Evolutionary conservation across 2,797 vertebrate genomes (phyloP).

Genomic region (Podarcis siculus): DNA sequence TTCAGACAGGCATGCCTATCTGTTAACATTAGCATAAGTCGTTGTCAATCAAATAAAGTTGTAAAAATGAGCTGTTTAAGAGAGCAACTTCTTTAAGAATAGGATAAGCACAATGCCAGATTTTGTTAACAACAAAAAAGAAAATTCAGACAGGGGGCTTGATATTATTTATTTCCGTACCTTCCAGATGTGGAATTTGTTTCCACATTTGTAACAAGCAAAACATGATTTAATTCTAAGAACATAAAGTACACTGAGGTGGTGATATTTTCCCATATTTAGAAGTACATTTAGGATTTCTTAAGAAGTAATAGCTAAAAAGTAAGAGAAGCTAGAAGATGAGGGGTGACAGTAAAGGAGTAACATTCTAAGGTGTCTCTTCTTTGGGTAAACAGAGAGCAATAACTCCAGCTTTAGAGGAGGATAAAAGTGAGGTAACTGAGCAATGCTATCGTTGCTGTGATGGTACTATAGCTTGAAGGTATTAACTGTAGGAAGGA

Average conservation of each 20-base stretch:
- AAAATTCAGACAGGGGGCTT: conserved; percentile 50
- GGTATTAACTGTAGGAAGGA: neutral
- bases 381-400: conserved; percentile 56
- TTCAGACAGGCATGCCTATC: conserved; percentile 62
- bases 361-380: conserved; percentile 51
- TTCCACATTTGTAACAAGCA: conserved; percentile 53
- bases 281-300: conserved; percentile 43
- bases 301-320: conserved; percentile 11
- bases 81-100: conserved; percentile 77
- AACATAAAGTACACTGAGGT: conserved; percentile 37
- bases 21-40: conserved; percentile 66
- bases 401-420: conserved; percentile 10
- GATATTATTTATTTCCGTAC: conserved; percentile 43
- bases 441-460: neutral
- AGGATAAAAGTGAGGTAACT: conserved; percentile 44
- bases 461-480: neutral
- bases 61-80: conserved; percentile 75
- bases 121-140: conserved; percentile 69
- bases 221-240: conserved; percentile 56
- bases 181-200: conserved; percentile 68
- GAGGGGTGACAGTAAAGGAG: conserved; percentile 40
- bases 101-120: conserved; percentile 51
- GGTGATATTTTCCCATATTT: conserved; percentile 37
- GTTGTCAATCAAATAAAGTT: conserved; percentile 77
- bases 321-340: conserved; percentile 49